Percentiles rank a stretch among this genome's conserved stretches.
Conservation (phyloP, 2,888 invertebrate genomes). For the Pocota personata region DNA sequence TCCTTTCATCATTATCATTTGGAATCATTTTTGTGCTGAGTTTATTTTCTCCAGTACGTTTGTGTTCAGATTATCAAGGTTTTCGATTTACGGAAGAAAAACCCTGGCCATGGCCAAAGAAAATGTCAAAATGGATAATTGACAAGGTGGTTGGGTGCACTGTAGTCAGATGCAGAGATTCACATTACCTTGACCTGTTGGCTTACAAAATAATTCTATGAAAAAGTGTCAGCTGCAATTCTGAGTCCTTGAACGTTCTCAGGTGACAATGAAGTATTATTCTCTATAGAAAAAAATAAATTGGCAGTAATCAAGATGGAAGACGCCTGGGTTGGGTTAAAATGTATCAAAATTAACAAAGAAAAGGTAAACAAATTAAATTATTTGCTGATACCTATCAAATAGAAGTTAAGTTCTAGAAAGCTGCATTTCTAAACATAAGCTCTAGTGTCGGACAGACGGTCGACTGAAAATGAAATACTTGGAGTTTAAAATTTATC, state of each 20-base stretch:
- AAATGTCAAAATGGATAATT: slow-evolving; percentile 11
- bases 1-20: slow-evolving; percentile 40
- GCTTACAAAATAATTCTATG: not conserved
- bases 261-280: not conserved
- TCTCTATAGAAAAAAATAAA: not conserved
- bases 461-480: no score
- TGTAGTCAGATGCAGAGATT: not conserved
- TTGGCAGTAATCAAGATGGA: not conserved
- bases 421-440: no score
- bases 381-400: no score
- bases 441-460: no score
- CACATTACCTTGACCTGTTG: not conserved
- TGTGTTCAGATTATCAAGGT: slow-evolving; percentile 39
- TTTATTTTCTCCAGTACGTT: slow-evolving; percentile 28
- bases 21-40: slow-evolving; percentile 11
- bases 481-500: no score
- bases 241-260: not conserved
- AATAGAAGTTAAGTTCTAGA: no score
- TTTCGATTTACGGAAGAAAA: slow-evolving; percentile 6
- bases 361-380: no score
- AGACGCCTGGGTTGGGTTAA: no score
- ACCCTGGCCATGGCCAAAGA: slow-evolving; percentile 10
- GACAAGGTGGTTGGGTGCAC: slow-evolving; percentile 34
- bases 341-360: no score
- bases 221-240: not conserved